A percentile compares a stretch with the other conserved stretches of the same genome.
Conservation (phyloP, 2,113 vertebrate genomes). For the Hemichromis elongatus region DNA sequence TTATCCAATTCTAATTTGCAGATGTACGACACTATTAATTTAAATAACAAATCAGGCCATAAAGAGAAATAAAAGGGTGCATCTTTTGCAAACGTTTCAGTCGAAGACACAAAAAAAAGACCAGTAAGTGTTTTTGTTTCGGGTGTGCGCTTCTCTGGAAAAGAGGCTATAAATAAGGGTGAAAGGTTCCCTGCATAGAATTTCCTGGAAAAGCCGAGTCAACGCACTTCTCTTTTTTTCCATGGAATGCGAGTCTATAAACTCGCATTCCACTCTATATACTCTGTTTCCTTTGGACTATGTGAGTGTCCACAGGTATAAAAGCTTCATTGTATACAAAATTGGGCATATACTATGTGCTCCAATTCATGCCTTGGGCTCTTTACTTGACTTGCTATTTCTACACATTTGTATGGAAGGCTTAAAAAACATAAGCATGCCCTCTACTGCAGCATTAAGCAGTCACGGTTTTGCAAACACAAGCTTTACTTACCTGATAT, state of each 20-base stretch:
- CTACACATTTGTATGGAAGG: background rate
- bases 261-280: too few relatives aligned
- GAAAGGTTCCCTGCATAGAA: background rate
- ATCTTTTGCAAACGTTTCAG: background rate
- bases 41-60: background rate
- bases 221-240: background rate
- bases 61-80: background rate
- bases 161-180: background rate
- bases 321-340: background rate
- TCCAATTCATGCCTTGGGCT: background rate
- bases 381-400: background rate
- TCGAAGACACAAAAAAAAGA: background rate
- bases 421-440: background rate
- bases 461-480: background rate
- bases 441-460: background rate
- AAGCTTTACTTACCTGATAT: conserved; percentile 79
- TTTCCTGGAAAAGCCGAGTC: background rate
- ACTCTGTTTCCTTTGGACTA: background rate
- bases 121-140: background rate
- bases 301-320: background rate
- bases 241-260: background rate
- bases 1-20: background rate
- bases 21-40: background rate
- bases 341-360: background rate
- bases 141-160: background rate